Evolutionary conservation across 2,797 vertebrate species (phyloP).

Genomic region (Ptychadena robeensis): DNA sequence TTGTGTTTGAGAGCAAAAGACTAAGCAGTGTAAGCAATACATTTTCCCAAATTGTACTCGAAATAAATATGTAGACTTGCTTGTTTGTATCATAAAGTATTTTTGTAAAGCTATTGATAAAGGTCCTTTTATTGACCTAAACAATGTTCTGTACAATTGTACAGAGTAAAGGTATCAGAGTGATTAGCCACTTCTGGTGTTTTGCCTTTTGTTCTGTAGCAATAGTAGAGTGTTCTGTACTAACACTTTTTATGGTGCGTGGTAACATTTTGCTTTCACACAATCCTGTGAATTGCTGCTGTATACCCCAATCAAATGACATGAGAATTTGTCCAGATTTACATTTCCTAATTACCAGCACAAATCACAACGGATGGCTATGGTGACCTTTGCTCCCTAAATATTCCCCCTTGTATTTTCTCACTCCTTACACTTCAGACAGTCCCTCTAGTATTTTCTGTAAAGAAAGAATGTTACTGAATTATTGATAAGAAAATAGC

Average conservation of each 20-base stretch:
- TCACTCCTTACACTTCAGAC: constrained; percentile 13
- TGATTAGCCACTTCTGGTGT: background rate
- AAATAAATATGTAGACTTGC: too few relatives aligned
- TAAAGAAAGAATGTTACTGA: constrained; percentile 29
- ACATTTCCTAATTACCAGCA: background rate
- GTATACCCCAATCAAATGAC: background rate
- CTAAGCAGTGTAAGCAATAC: too few relatives aligned
- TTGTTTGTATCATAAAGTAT: background rate
- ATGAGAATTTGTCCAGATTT: background rate
- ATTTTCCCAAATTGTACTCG: too few relatives aligned
- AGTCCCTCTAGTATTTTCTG: background rate
- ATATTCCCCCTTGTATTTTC: constrained; percentile 3
- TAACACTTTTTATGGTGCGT: too few relatives aligned
- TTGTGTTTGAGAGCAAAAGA: too few relatives aligned
- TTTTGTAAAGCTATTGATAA: background rate
- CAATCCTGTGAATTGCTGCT: background rate
- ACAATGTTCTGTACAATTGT: background rate
- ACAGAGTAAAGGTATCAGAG: background rate
- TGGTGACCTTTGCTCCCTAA: background rate
- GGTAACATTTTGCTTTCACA: too few relatives aligned
- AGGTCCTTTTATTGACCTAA: too few relatives aligned
- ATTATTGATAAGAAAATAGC: constrained; percentile 55
- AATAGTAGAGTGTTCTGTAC: too few relatives aligned
- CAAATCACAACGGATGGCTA: background rate
- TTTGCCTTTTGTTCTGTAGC: too few relatives aligned